Evolutionary conservation across 2,113 vertebrate species (phyloP).

Genomic region (Cololabis saira): DNA sequence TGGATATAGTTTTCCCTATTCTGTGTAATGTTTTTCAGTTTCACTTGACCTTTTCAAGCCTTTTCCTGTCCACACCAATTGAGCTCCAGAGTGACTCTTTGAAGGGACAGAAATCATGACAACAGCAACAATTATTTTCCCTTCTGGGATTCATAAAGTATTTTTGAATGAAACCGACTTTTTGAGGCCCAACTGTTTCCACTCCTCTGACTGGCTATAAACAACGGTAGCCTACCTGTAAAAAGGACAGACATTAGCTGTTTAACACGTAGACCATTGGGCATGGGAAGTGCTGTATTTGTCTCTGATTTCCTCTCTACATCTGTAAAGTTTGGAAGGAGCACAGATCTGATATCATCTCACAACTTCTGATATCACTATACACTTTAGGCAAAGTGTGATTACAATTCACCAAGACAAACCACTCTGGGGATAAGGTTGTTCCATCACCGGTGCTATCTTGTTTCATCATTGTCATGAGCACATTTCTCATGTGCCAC

Average conservation of each 20-base stretch:
- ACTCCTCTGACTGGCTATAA: no score
- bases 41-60: no score
- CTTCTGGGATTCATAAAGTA: no score
- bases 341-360: conserved; percentile 44
- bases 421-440: conserved; percentile 51
- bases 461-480: conserved; percentile 74
- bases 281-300: conserved; percentile 50
- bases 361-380: conserved; percentile 54
- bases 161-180: no score
- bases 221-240: no score
- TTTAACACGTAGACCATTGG: conserved; percentile 82
- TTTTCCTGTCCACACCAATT: no score
- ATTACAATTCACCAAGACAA: conserved; percentile 63
- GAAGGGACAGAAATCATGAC: no score
- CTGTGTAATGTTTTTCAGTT: no score
- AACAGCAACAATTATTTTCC: no score
- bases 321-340: conserved; percentile 32
- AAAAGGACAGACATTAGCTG: conserved; percentile 46
- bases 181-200: no score
- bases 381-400: conserved; percentile 58
- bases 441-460: conserved; percentile 68
- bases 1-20: no score
- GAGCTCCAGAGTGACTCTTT: no score
- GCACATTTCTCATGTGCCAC: conserved; percentile 71
- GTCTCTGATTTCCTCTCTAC: conserved; percentile 12